A percentile compares a stretch with the other conserved stretches of the same genome.
phyloP scores from a whole-genome alignment of 2,888 invertebrate genomes.

The Chymomyza amoena region DNA sequence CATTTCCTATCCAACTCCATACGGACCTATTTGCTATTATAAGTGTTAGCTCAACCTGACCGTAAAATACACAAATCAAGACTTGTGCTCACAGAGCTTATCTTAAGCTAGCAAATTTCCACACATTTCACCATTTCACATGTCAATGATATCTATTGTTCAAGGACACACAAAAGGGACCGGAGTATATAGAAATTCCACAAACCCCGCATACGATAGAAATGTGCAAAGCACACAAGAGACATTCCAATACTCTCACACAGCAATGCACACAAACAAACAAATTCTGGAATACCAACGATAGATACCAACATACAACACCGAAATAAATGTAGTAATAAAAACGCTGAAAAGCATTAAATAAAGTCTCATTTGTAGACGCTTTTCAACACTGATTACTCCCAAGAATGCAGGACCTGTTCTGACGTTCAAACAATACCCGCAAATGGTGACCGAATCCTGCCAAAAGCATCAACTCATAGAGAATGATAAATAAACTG shows the following conservation, averaged over 20 bases:
- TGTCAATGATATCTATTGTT: not conserved
- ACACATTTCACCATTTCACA: not conserved
- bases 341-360: not conserved
- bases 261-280: constrained; percentile 32
- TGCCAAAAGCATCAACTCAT: not conserved
- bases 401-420: constrained; percentile 26
- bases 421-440: not conserved
- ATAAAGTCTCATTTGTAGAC: constrained; percentile 12
- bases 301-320: not conserved
- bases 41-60: no score
- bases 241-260: constrained; percentile 27
- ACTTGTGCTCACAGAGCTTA: not conserved
- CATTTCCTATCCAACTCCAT: no score
- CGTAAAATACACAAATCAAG: not conserved
- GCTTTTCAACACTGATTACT: constrained; percentile 57
- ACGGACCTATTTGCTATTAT: no score
- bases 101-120: not conserved
- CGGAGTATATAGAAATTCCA: not conserved
- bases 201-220: not conserved
- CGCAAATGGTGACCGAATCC: not conserved
- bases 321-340: not conserved
- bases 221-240: constrained; percentile 11
- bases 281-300: not conserved
- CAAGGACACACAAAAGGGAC: not conserved
- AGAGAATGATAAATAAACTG: not conserved